These are phyloP conservation scores for Myopa testacea DNA, from an alignment of 2,888 invertebrate genomes.

Conservation along the genomic window DNA sequence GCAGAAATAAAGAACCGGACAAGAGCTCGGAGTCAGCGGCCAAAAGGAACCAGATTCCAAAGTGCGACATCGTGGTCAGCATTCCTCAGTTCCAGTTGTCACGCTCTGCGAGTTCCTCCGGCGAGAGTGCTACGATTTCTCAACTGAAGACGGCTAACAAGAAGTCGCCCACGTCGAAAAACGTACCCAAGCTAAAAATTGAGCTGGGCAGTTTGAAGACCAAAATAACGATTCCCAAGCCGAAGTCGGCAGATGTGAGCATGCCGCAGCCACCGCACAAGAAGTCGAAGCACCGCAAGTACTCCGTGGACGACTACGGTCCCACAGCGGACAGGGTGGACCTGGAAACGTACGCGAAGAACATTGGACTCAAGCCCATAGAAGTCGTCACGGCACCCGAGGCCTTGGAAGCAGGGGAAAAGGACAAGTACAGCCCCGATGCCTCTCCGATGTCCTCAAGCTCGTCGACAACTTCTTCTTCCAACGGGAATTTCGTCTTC, in stretches of 20 bases:
- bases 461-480: slow-evolving; percentile 59
- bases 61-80: slow-evolving; percentile 65
- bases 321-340: slow-evolving; percentile 56
- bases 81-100: slow-evolving; percentile 64
- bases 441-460: slow-evolving; percentile 64
- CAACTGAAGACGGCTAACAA: slow-evolving; percentile 65
- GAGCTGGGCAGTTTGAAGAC: slow-evolving; percentile 63
- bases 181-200: slow-evolving; percentile 64
- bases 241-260: slow-evolving; percentile 58
- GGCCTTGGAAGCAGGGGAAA: slow-evolving; percentile 43
- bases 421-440: slow-evolving; percentile 60
- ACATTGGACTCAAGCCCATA: slow-evolving; percentile 66
- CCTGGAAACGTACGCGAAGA: slow-evolving; percentile 65
- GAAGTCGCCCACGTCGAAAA: slow-evolving; percentile 52
- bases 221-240: slow-evolving; percentile 58
- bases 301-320: slow-evolving; percentile 54
- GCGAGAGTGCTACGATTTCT: slow-evolving; percentile 58
- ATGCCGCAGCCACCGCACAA: slow-evolving; percentile 37
- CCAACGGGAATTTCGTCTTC: slow-evolving; percentile 55
- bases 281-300: slow-evolving; percentile 54
- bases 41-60: slow-evolving; percentile 44
- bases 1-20: slow-evolving; percentile 20
- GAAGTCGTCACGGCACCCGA: slow-evolving; percentile 50
- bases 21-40: background rate
- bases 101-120: slow-evolving; percentile 58